These are phyloP conservation scores for Darevskia mixta DNA, from an alignment of 2,797 vertebrate genomes.

Conservation along the genomic window DNA sequence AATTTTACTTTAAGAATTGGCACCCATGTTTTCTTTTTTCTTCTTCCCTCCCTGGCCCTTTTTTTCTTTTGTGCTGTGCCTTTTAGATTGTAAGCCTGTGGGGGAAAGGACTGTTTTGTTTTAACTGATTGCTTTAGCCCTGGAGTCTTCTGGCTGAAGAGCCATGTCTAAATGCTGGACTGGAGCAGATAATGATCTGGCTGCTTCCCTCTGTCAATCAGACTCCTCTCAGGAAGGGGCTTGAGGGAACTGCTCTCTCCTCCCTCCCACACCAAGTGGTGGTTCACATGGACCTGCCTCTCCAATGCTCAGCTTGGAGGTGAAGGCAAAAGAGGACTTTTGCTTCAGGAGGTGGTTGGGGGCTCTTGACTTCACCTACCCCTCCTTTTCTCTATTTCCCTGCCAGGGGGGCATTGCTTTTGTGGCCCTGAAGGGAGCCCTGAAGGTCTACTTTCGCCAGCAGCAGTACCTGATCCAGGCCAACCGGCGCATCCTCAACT, in stretches of 20 bases:
- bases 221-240: neutral
- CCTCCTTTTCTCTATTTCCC: neutral
- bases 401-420: conserved; percentile 82
- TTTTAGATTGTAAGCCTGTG: no score
- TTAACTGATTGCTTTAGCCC: no score
- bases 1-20: no score
- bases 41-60: no score
- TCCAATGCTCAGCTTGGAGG: no score
- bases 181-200: no score
- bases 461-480: conserved; percentile 82
- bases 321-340: neutral
- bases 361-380: neutral
- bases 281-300: neutral
- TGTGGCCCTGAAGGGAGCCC: conserved; percentile 81
- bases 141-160: no score
- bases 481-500: conserved; percentile 82
- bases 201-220: neutral
- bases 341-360: neutral
- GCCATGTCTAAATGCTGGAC: no score
- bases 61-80: no score
- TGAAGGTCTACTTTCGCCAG: conserved; percentile 86
- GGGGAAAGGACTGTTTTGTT: no score
- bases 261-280: neutral
- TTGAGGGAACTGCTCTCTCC: neutral
- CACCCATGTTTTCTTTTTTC: no score